Evolutionary conservation across 2,797 vertebrate species (phyloP), one percentile per base, ranked within the genome.

Genomic region (Amblyraja radiata): DNA sequence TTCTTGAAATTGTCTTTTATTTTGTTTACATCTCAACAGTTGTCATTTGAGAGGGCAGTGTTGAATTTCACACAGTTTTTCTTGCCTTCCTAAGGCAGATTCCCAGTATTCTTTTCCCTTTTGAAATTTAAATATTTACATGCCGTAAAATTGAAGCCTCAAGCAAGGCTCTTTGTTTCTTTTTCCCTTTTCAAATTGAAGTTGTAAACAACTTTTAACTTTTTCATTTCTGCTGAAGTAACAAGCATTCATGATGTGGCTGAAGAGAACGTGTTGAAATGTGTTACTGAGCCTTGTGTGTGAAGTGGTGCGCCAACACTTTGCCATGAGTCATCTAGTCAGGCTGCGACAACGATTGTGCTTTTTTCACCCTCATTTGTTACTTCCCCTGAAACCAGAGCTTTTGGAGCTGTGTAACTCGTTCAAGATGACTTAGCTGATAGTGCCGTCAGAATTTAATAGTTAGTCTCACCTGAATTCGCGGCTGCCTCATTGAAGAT

Each of bases 281-380:
- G 61, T 63, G 16, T 65, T 7, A 65, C 83, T 32, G 83, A 86
- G 83, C 61, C n/a, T 14, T 68, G 63, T 32, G 84, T 88, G 61
- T 65, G 84, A 88, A 88, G 83, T 16, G 84, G 6, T 36, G n/a
- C 68, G 4, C 84, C 32, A 36, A 88, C 84, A 36, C 16, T 32
- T 68, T 88, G 63, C 28, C 63, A 88, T n/a, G 84, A 88, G 61
- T 32, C 61, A 16, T 88, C 61, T n/a, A n/a, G 28, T 88, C 14
- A 7, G n/a, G n/a, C n/a, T 68, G 16, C 68, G 61, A 68, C 61
- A 65, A 7, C 0, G 63, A 88, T 18, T 8, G 16, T 88, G 28
- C n/a, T 32, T 88, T 88, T 88, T 88, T 88, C 84, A 88, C 84
- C n/a, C 84, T 36, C 2, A 18, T 88, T 63, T 65, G 84, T 88